Evolutionary conservation across 2,888 invertebrate genomes (phyloP).

Genomic region (Ophion ventricosus): DNA sequence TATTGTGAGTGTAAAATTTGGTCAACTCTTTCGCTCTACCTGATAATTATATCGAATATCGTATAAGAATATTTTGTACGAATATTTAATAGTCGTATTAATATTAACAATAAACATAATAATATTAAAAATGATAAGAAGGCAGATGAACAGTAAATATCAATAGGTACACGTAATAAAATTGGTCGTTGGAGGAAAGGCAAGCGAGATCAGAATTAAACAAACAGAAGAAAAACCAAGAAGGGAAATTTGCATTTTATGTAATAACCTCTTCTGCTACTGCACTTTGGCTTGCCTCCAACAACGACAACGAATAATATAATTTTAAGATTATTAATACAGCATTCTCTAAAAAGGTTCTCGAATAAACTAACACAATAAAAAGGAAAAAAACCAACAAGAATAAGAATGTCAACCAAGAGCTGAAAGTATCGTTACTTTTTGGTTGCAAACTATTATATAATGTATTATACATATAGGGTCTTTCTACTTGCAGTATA

Average conservation of each 20-base stretch:
- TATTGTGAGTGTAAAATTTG: conserved; percentile 73
- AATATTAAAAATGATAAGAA: conserved; percentile 61
- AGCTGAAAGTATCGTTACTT: conserved; percentile 68
- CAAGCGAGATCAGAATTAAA: conserved; percentile 64
- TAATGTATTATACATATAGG: conserved; percentile 52
- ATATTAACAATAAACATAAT: conserved; percentile 62
- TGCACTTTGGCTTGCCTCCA: conserved; percentile 62
- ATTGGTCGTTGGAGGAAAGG: conserved; percentile 73
- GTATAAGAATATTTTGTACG: conserved; percentile 77
- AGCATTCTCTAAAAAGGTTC: conserved; percentile 61
- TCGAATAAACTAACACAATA: conserved; percentile 52
- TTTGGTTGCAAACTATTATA: conserved; percentile 65
- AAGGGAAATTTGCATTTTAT: conserved; percentile 23
- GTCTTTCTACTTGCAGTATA: conserved; percentile 46
- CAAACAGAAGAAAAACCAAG: conserved; percentile 45
- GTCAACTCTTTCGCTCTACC: conserved; percentile 73
- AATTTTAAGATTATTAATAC: conserved; percentile 70
- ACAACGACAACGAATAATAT: conserved; percentile 69
- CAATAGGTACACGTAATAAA: conserved; percentile 80
- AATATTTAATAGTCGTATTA: conserved; percentile 75
- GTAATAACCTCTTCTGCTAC: conserved; percentile 35
- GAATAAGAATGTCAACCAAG: conserved; percentile 66
- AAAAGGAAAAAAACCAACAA: conserved; percentile 61
- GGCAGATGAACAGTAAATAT: conserved; percentile 79
- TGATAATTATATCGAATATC: conserved; percentile 73